Evolutionary conservation across 2,888 invertebrate genomes (phyloP), one percentile per base, ranked within the genome.

Genomic region (Cyaniris semiargus): DNA sequence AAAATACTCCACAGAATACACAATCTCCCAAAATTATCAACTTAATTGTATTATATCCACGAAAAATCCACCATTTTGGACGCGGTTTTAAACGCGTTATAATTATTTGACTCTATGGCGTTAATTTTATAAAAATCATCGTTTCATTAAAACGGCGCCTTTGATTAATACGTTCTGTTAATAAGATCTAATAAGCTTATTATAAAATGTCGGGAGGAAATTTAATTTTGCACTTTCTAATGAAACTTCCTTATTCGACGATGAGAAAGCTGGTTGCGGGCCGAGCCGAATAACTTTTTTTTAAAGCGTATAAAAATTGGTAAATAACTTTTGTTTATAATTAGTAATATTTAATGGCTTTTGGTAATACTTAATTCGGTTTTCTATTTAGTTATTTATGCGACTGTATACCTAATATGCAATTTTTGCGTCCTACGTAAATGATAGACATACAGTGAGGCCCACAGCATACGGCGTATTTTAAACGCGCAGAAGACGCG

Each of bases 141-240:
- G 34, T 71, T 38, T 34, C 5, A 56, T 75, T 75, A 31, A 75
- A 75, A 53, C 58, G 18, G 10, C 71, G 23, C 58, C 53, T 76
- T 75, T 76, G 18, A 76, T 76, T 72, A 60, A 70, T 56, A 70
- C n/a, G n/a, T 27, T 44, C 44, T 48, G 10, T 76, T 76, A 31
- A 48, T 71, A 38, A n/a, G n/a, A 71, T 70, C n/a, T 71, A 71
- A 71, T 71, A 38, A 71, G 38, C 34, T 71, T 38, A 34, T 18
- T 34, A 71, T 38, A 71, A 71, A 71, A 71, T 38, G 71, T 71
- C 38, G 71, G 44, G 21, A 38, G n/a, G n/a, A 13, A 71, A 71
- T 71, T 38, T 10, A 38, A 71, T 71, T 71, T 71, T 71, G 15
- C 71, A 71, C 10, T 38, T 71, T 18, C 38, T 34, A 34, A 71